These are phyloP conservation scores for Oryzias curvinotus DNA, from an alignment of 2,113 vertebrate genomes.

Conservation along the genomic window DNA sequence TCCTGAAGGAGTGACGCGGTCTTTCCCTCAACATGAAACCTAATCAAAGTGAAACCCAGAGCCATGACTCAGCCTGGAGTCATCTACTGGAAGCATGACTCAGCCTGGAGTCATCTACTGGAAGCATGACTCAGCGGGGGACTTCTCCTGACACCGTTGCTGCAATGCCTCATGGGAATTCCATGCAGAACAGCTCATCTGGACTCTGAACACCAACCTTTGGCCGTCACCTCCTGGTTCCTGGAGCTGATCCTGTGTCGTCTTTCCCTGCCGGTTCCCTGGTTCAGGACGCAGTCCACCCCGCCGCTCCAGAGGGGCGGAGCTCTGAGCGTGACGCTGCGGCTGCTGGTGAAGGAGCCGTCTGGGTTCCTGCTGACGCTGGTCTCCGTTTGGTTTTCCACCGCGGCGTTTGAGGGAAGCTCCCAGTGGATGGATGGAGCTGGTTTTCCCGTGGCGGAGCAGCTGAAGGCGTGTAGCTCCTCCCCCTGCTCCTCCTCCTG, in stretches of 20 bases:
- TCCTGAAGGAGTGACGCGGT: neutral
- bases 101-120: no score
- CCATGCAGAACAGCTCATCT: neutral
- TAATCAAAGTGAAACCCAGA: conserved; percentile 3
- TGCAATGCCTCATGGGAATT: no score
- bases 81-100: neutral
- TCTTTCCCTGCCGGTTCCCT: neutral
- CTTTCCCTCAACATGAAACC: conserved; percentile 7
- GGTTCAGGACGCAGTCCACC: conserved; percentile 60
- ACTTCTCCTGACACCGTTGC: neutral
- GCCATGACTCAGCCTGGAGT: conserved; percentile 1
- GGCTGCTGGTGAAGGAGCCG: conserved; percentile 48
- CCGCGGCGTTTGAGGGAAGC: rapidly evolving
- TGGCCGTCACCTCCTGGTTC: rapidly evolving
- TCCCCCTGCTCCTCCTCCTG: rapidly evolving
- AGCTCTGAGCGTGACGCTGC: conserved; percentile 49
- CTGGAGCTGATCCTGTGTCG: conserved; percentile 4
- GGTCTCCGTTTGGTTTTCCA: rapidly evolving
- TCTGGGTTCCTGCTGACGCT: conserved; percentile 25
- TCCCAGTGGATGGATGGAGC: conserved; percentile 62
- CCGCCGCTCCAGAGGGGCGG: conserved; percentile 5
- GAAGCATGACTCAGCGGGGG: no score
- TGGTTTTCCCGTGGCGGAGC: conserved; percentile 75
- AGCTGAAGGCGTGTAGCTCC: conserved; percentile 43
- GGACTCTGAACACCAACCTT: neutral